Conservation (phyloP, 1,140 invertebrate genomes). For the Drosophila cardini region DNA sequence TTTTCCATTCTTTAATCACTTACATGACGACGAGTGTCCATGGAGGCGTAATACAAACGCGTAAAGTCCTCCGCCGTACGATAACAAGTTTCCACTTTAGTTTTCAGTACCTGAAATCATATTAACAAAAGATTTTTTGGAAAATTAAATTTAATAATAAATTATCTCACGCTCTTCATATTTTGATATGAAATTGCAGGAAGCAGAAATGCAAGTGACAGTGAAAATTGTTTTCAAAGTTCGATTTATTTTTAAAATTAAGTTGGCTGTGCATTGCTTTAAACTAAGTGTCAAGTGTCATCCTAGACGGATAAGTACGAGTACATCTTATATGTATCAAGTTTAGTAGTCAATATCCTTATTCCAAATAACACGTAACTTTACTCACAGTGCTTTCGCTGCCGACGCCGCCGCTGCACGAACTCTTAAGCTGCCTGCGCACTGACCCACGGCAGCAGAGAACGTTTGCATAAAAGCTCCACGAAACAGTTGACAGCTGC, state of each 20-base stretch:
- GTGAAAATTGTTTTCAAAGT: not conserved
- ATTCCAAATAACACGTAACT: too few species aligned
- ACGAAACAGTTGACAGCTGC: constrained; percentile 2
- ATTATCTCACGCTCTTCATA: constrained; percentile 36
- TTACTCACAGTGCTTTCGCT: too few species aligned
- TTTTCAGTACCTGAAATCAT: constrained; percentile 52
- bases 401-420: too few species aligned
- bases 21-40: constrained; percentile 93
- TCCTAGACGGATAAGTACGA: too few species aligned
- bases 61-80: constrained; percentile 93
- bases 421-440: not conserved
- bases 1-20: constrained; percentile 74
- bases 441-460: not conserved
- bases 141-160: constrained; percentile 2
- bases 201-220: too few species aligned
- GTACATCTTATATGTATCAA: too few species aligned
- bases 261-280: too few species aligned
- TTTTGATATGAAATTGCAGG: not conserved
- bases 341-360: too few species aligned
- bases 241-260: not conserved
- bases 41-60: constrained; percentile 92
- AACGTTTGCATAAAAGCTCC: constrained; percentile 29
- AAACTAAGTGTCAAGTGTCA: too few species aligned
- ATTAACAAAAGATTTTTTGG: constrained; percentile 5
- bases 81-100: constrained; percentile 90